Conservation (phyloP, 1,140 invertebrate species). For the Scaptomyza graminum region DNA sequence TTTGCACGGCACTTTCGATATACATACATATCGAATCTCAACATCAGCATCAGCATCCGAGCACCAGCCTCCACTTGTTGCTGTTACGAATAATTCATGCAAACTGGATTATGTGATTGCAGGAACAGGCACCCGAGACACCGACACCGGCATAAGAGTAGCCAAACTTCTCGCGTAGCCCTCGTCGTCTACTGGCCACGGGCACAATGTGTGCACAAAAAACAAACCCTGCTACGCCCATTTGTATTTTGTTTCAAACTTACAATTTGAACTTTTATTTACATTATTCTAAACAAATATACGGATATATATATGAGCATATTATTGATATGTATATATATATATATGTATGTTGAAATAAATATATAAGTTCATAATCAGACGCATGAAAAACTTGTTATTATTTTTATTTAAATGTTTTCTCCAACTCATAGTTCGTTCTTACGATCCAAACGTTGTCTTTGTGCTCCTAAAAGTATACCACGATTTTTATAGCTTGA, state of each 20-base stretch:
- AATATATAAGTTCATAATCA: neutral
- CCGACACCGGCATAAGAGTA: constrained; percentile 7
- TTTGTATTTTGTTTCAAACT: neutral
- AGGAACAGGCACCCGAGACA: constrained; percentile 17
- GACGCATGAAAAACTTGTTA: neutral
- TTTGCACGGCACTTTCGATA: constrained; percentile 3
- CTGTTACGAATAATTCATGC: constrained; percentile 1
- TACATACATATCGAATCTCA: neutral
- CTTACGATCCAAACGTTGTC: too few relatives aligned
- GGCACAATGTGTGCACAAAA: neutral
- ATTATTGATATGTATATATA: neutral
- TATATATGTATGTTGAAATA: neutral
- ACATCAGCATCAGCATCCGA: neutral
- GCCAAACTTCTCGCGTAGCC: neutral
- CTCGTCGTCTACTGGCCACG: neutral
- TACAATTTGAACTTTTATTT: neutral
- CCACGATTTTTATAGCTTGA: neutral
- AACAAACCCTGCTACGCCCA: too few relatives aligned
- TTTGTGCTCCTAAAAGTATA: neutral
- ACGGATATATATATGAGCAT: neutral
- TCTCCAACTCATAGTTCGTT: too few relatives aligned
- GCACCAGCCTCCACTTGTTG: constrained; percentile 1
- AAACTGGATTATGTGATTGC: constrained; percentile 11
- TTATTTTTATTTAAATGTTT: too few relatives aligned
- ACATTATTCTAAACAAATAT: neutral